phyloP scores from a whole-genome alignment of 2,113 vertebrate genomes.

The Paradisaea rubra region DNA sequence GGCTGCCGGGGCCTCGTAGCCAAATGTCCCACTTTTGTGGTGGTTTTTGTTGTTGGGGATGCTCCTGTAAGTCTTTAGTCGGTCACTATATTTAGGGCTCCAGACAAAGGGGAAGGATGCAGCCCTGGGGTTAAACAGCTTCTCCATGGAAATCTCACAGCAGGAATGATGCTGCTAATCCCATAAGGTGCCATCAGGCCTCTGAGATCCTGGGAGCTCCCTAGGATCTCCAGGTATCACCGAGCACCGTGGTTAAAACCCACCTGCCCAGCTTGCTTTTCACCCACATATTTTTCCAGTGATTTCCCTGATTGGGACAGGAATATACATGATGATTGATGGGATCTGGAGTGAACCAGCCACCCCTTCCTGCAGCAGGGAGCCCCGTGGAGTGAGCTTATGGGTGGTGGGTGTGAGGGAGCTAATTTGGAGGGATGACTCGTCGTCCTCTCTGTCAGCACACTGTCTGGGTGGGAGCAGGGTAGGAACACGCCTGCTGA shows the following conservation, averaged over 20 bases:
- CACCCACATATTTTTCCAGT: neutral
- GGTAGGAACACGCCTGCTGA: neutral
- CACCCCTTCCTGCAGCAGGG: rapidly evolving
- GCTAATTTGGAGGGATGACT: neutral
- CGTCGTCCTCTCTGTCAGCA: neutral
- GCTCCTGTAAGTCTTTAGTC: neutral
- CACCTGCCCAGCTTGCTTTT: neutral
- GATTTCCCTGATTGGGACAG: neutral
- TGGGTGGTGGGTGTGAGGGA: neutral
- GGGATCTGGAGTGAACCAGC: neutral
- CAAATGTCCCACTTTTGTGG: neutral
- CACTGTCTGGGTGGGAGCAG: neutral
- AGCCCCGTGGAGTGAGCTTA: neutral
- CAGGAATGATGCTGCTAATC: neutral
- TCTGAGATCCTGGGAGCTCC: neutral
- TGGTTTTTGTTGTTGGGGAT: neutral
- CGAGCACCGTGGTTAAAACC: neutral
- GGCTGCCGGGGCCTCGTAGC: rapidly evolving
- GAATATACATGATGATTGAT: neutral
- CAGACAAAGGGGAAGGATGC: neutral
- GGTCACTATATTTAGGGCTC: neutral
- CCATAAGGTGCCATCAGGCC: neutral
- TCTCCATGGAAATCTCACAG: neutral
- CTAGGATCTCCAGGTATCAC: neutral
- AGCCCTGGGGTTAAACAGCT: neutral